Evolutionary conservation across 1,140 invertebrate species (phyloP), one percentile per base, ranked within the genome.

Genomic region (Drosophila kikkawai): DNA sequence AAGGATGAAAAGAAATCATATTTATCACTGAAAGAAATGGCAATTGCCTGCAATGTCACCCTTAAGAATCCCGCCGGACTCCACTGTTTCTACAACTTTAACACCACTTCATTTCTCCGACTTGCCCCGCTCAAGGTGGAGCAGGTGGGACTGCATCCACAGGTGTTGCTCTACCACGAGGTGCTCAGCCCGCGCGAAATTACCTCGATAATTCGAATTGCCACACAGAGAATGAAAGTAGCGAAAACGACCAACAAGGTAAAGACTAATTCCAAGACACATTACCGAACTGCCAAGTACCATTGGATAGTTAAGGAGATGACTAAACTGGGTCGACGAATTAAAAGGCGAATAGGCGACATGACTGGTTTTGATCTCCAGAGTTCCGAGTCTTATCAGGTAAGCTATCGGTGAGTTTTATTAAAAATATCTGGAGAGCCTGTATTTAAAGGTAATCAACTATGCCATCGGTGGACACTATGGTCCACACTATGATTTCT

Each of bases 101-200:
- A 95, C 58, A 95, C 94, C 22, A 94, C 95, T 57, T 96, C 97
- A 0, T 97, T 96, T 88, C 93, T 98, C 2, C 95, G 95, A 56
- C 93, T 99, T 34, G 96, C 96, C 0, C 98, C 98, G 0, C 95
- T 99, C 51, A 99, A 99, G 93, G 95, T 97, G 91, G 99, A 99
- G 93, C 95, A 97, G 77, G 94, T 96, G 17, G 96, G 96, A 91
- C 92, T 96, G 7, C 94, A 97, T 32, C 99, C 99, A 0, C 95
- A 95, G 61, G 96, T 99, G 75, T 94, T 97, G 34, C 94, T 99
- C 9, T 99, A 96, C 93, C 96, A 99, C 92, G 95, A 99, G 80
- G 96, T 99, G 5, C 95, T 99, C 63, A 96, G 94, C 48, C 97
- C 99, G 80, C 90, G 93, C 0, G 99, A 99, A 94, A 99, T 37